Evolutionary conservation across 2,888 invertebrate genomes (phyloP).

Genomic region (Drosophila atripex): DNA sequence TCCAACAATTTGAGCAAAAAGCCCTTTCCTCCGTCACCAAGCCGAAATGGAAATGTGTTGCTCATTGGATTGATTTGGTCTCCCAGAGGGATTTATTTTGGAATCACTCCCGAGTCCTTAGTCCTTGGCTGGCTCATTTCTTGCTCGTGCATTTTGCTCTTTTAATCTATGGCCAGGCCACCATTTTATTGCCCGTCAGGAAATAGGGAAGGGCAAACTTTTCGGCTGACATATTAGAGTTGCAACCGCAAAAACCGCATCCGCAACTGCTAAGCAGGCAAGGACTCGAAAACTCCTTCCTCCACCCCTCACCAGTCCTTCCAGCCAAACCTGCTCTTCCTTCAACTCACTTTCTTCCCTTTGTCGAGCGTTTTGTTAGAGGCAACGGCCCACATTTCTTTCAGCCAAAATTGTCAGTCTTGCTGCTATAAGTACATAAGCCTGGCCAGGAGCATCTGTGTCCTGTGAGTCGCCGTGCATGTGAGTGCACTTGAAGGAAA

Average conservation of each 20-base stretch:
- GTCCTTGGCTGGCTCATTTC: constrained; percentile 12
- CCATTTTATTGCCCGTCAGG: constrained; percentile 56
- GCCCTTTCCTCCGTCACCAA: not conserved
- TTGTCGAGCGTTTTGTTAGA: constrained; percentile 44
- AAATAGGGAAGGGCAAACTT: constrained; percentile 47
- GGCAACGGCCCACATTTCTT: constrained; percentile 41
- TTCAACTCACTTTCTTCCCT: constrained; percentile 5
- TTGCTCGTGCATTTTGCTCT: constrained; percentile 13
- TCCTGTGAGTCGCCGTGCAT: constrained; percentile 30
- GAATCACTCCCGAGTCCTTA: not conserved
- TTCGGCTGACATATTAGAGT: constrained; percentile 65
- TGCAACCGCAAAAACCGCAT: constrained; percentile 67
- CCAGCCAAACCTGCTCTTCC: not conserved
- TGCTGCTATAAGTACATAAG: constrained; percentile 62
- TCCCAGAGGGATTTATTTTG: constrained; percentile 9
- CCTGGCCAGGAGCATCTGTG: constrained; percentile 65
- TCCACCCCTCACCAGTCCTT: not conserved
- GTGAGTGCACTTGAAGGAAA: constrained; percentile 4
- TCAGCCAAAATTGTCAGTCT: constrained; percentile 70
- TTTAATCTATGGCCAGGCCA: constrained; percentile 27
- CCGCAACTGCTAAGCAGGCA: constrained; percentile 67
- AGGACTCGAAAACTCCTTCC: constrained; percentile 30
- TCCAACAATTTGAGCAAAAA: not conserved
- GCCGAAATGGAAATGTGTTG: constrained; percentile 29
- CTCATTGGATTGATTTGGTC: constrained; percentile 24